A percentile compares a stretch with the other conserved stretches of the same genome.
phyloP scores from a whole-genome alignment of 1,140 invertebrate genomes.

The Rhagoletis pomonella region DNA sequence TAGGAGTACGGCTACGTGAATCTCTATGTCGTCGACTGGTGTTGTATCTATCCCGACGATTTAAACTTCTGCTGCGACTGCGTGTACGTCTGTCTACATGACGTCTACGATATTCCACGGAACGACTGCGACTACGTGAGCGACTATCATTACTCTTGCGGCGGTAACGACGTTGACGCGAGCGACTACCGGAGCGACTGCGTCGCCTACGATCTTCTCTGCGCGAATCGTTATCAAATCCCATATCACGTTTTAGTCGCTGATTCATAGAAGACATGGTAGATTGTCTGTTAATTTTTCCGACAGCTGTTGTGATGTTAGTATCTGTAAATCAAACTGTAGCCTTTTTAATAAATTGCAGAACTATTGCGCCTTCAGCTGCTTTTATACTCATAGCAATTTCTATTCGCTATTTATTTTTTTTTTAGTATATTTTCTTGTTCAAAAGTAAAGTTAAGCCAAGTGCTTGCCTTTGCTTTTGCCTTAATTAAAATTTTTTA shows the following conservation, averaged over 20 bases:
- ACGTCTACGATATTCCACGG: conserved; percentile 57
- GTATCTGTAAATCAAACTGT: conserved; percentile 57
- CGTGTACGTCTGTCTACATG: conserved; percentile 56
- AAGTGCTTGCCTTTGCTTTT: conserved; percentile 4
- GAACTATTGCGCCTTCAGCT: conserved; percentile 8
- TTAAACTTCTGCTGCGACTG: conserved; percentile 59
- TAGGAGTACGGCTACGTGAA: conserved; percentile 34
- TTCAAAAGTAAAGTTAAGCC: conserved; percentile 57
- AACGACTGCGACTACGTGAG: conserved; percentile 59
- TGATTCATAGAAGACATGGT: conserved; percentile 52
- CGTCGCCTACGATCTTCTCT: conserved; percentile 58
- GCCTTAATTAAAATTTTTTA: conserved; percentile 52
- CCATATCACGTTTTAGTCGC: conserved; percentile 50
- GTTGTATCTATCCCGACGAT: conserved; percentile 37
- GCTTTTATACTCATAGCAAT: conserved; percentile 59
- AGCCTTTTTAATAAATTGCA: conserved; percentile 54
- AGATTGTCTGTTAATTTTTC: neutral
- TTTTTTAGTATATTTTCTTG: conserved; percentile 71
- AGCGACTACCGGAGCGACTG: conserved; percentile 55
- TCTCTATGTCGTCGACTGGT: conserved; percentile 44
- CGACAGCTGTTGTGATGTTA: neutral
- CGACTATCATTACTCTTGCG: conserved; percentile 38
- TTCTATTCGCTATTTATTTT: conserved; percentile 64
- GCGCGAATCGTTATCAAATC: conserved; percentile 55
- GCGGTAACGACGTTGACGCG: conserved; percentile 58